These are phyloP conservation scores for Nomada fabriciana DNA, from an alignment of 2,888 invertebrate genomes.

Conservation along the genomic window DNA sequence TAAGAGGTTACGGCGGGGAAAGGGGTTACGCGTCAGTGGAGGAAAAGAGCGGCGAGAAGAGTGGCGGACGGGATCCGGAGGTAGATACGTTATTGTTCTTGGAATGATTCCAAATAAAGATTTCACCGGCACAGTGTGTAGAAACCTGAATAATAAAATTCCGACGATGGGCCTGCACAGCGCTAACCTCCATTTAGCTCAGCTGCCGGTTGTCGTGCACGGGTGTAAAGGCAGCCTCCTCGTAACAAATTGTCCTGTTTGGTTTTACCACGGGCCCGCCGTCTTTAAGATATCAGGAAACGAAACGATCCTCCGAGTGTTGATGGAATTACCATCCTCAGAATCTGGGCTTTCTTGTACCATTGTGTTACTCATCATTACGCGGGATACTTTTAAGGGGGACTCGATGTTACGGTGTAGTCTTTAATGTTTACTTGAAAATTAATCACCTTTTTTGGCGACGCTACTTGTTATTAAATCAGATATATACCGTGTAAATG, in stretches of 20 bases:
- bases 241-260: conserved; percentile 71
- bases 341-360: conserved; percentile 25
- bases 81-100: conserved; percentile 83
- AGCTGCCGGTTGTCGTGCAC: conserved; percentile 59
- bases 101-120: conserved; percentile 85
- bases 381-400: background rate
- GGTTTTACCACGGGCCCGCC: conserved; percentile 66
- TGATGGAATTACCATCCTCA: conserved; percentile 57
- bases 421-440: no score
- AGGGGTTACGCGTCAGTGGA: conserved; percentile 38
- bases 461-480: background rate
- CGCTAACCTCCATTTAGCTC: conserved; percentile 77
- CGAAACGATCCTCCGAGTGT: conserved; percentile 60
- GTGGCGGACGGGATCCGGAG: conserved; percentile 29
- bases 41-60: conserved; percentile 42
- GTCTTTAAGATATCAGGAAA: conserved; percentile 65
- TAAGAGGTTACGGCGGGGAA: background rate
- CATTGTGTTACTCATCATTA: conserved; percentile 22
- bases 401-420: no score
- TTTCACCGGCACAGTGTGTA: conserved; percentile 80
- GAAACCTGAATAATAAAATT: conserved; percentile 83
- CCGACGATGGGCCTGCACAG: conserved; percentile 67
- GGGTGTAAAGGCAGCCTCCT: conserved; percentile 65
- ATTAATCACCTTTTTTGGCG: no score
- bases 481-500: background rate